Conservation (phyloP, 2,888 invertebrate genomes). For the Cistogaster globosa region DNA sequence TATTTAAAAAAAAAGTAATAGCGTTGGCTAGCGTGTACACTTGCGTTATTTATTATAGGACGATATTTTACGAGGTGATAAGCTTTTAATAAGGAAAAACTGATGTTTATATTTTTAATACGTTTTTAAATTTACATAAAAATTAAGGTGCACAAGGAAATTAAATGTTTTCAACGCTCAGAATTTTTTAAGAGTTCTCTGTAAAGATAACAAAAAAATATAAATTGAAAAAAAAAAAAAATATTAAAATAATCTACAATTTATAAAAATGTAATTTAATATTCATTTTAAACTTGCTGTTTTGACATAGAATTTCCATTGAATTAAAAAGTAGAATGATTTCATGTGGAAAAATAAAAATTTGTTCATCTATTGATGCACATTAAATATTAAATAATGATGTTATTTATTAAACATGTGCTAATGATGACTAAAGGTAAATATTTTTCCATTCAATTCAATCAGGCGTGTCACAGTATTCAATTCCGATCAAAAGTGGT, state of each 20-base stretch:
- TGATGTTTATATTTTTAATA: slow-evolving; percentile 46
- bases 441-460: too few species aligned
- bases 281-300: slow-evolving; percentile 47
- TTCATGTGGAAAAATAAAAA: slow-evolving; percentile 1
- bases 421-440: background rate
- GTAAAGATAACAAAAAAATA: slow-evolving; percentile 23
- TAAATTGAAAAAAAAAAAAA: background rate
- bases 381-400: background rate
- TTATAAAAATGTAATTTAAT: slow-evolving; percentile 37
- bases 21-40: background rate
- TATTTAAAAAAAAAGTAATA: slow-evolving; percentile 35
- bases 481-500: too few species aligned
- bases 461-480: too few species aligned
- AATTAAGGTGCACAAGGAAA: slow-evolving; percentile 56
- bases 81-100: slow-evolving; percentile 53
- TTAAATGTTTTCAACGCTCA: slow-evolving; percentile 29
- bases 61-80: slow-evolving; percentile 54
- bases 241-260: slow-evolving; percentile 1
- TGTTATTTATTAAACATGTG: slow-evolving; percentile 10
- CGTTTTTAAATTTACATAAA: slow-evolving; percentile 33
- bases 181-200: slow-evolving; percentile 30
- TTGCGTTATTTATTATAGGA: slow-evolving; percentile 21
- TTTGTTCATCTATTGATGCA: background rate
- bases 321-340: background rate
- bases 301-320: slow-evolving; percentile 2